These are phyloP conservation scores for Trissolcus basalis DNA, from an alignment of 1,140 invertebrate genomes.

Conservation along the genomic window DNA sequence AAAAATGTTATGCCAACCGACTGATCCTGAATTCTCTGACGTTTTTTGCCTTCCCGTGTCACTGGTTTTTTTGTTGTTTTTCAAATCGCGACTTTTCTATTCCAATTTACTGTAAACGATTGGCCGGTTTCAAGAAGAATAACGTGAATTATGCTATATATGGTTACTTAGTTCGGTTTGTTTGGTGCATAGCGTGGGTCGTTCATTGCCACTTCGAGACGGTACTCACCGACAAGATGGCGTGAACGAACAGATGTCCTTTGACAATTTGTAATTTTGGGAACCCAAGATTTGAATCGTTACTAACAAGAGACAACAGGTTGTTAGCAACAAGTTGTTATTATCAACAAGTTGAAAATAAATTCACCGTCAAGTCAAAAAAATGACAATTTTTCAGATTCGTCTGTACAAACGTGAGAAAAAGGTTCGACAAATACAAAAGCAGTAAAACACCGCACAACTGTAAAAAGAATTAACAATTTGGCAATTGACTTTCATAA, in stretches of 20 bases:
- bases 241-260: slow-evolving; percentile 52
- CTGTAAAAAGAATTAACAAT: too few species aligned
- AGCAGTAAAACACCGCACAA: too few species aligned
- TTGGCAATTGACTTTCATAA: too few species aligned
- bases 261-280: slow-evolving; percentile 4
- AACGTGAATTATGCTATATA: slow-evolving; percentile 34
- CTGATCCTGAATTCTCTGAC: neutral
- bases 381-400: too few species aligned
- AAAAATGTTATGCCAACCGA: slow-evolving; percentile 29
- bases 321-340: too few species aligned
- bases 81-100: slow-evolving; percentile 7
- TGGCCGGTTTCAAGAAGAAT: slow-evolving; percentile 32
- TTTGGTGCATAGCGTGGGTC: slow-evolving; percentile 54
- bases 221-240: slow-evolving; percentile 62
- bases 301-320: too few species aligned
- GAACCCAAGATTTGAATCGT: too few species aligned
- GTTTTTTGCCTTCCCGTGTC: slow-evolving; percentile 13
- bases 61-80: slow-evolving; percentile 17
- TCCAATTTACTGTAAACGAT: slow-evolving; percentile 15
- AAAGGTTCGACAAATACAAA: too few species aligned
- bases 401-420: too few species aligned
- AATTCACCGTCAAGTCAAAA: too few species aligned
- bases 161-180: slow-evolving; percentile 40
- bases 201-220: slow-evolving; percentile 58
- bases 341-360: too few species aligned